phyloP scores from a whole-genome alignment of 2,888 invertebrate species.

The Zygogramma bicolorata region DNA sequence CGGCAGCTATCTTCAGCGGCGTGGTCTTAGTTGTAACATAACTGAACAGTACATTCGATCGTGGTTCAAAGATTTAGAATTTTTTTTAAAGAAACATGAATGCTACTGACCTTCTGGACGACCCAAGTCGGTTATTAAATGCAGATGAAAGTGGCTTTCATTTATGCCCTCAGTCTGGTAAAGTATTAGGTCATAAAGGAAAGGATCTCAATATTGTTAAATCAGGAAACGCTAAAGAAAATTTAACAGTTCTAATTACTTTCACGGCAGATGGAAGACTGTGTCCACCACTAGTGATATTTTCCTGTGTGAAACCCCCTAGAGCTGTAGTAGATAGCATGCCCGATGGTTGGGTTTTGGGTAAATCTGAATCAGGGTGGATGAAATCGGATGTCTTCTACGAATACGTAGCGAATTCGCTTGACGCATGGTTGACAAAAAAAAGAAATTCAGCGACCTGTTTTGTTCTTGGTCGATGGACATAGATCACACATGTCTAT shows the following conservation, averaged over 20 bases:
- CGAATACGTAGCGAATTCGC: slow-evolving; percentile 46
- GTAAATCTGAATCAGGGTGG: slow-evolving; percentile 49
- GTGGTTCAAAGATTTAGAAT: too few relatives aligned
- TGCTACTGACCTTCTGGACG: too few relatives aligned
- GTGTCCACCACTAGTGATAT: slow-evolving; percentile 24
- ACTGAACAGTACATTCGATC: too few relatives aligned
- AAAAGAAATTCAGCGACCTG: slow-evolving; percentile 43
- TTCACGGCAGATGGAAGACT: slow-evolving; percentile 32
- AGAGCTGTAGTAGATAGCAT: slow-evolving; percentile 28
- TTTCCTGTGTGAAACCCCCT: slow-evolving; percentile 41
- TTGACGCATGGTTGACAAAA: slow-evolving; percentile 42
- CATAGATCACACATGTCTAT: slow-evolving; percentile 52
- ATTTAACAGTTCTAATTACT: slow-evolving; percentile 37
- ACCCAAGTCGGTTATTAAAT: slow-evolving; percentile 54
- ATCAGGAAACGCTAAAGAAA: slow-evolving; percentile 40
- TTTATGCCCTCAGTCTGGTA: slow-evolving; percentile 48
- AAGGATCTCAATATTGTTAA: slow-evolving; percentile 31
- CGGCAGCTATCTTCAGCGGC: too few relatives aligned
- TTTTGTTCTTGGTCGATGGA: slow-evolving; percentile 53
- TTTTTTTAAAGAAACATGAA: too few relatives aligned
- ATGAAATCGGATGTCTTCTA: slow-evolving; percentile 48
- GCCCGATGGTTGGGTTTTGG: slow-evolving; percentile 43
- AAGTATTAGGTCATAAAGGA: slow-evolving; percentile 33
- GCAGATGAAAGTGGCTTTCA: slow-evolving; percentile 58
- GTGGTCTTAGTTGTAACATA: too few relatives aligned